Evolutionary conservation across 2,797 vertebrate species (phyloP).

Genomic region (Microchirus variegatus): DNA sequence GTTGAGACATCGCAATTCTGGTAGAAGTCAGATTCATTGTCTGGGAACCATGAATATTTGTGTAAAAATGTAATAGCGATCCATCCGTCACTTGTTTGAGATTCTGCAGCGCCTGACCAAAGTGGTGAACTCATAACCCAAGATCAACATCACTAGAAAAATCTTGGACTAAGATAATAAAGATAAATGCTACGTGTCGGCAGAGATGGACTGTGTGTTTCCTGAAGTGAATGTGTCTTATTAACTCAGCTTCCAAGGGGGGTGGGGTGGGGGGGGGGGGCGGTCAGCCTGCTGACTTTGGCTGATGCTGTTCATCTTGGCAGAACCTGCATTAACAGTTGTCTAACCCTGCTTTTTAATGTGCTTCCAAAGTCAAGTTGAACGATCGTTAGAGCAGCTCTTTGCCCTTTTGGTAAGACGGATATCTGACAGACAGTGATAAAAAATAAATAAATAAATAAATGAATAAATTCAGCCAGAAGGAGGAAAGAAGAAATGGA

Average conservation of each 20-base stretch:
- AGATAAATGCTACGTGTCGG: conserved; percentile 33
- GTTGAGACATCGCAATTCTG: too few species aligned
- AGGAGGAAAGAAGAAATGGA: conserved; percentile 14
- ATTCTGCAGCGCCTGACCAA: conserved; percentile 2
- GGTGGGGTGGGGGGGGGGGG: too few species aligned
- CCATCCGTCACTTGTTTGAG: conserved; percentile 1
- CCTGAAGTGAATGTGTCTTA: conserved; percentile 39
- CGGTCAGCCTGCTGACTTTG: conserved; percentile 50
- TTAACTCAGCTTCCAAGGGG: conserved; percentile 44
- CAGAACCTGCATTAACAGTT: conserved; percentile 45
- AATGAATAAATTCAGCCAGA: conserved; percentile 27
- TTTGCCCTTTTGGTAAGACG: conserved; percentile 56
- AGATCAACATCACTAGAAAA: conserved; percentile 2
- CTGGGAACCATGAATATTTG: conserved; percentile 7
- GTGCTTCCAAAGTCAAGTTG: conserved; percentile 74
- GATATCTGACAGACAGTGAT: conserved; percentile 50
- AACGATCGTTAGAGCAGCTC: conserved; percentile 67
- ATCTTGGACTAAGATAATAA: conserved; percentile 14
- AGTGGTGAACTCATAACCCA: background rate
- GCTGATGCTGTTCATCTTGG: conserved; percentile 55
- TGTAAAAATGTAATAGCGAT: conserved; percentile 4
- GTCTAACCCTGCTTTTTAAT: conserved; percentile 63
- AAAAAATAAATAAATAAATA: conserved; percentile 43
- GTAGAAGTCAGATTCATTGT: background rate
- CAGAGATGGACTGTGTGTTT: conserved; percentile 52